Percentiles rank a stretch among this genome's conserved stretches.
These are phyloP conservation scores for Lasioglossum baleicum DNA, from an alignment of 1,140 invertebrate species.

Conservation along the genomic window DNA sequence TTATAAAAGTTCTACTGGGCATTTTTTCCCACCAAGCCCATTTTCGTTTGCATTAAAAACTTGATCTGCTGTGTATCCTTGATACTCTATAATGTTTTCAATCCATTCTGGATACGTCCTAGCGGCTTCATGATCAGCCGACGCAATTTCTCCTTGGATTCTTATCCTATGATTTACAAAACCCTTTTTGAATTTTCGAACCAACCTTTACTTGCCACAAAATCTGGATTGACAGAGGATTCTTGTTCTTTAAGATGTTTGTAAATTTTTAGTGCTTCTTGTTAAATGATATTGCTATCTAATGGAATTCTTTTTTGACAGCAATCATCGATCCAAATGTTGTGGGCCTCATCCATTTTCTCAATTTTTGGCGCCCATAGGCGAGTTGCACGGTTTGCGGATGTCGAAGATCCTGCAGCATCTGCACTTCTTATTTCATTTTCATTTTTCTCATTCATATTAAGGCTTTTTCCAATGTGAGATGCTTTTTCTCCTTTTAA, in stretches of 20 bases:
- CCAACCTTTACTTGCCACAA: not conserved
- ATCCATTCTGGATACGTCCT: not conserved
- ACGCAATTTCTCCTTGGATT: slow-evolving; percentile 69
- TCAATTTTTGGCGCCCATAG: not conserved
- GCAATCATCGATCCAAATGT: slow-evolving; percentile 6
- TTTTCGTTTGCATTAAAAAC: slow-evolving; percentile 51
- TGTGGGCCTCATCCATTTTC: slow-evolving; percentile 27
- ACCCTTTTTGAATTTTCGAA: not conserved
- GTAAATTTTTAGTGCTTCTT: slow-evolving; percentile 7
- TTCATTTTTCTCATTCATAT: not conserved
- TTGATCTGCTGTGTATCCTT: not conserved
- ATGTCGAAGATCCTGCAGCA: not conserved
- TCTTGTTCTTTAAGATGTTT: slow-evolving; percentile 26
- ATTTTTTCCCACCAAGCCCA: slow-evolving; percentile 69
- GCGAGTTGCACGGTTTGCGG: not conserved
- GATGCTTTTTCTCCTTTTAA: not conserved
- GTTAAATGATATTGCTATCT: not conserved
- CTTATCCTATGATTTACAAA: slow-evolving; percentile 41
- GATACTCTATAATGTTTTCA: not conserved
- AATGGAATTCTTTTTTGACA: not conserved
- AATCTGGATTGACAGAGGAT: not conserved
- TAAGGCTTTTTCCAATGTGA: not conserved
- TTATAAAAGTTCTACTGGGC: not conserved
- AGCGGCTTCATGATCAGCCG: slow-evolving; percentile 63
- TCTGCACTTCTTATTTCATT: not conserved